Percentiles rank a stretch among this genome's conserved stretches.
Evolutionary conservation across 2,113 vertebrate genomes (phyloP).

Genomic region (Climacteris rufus): DNA sequence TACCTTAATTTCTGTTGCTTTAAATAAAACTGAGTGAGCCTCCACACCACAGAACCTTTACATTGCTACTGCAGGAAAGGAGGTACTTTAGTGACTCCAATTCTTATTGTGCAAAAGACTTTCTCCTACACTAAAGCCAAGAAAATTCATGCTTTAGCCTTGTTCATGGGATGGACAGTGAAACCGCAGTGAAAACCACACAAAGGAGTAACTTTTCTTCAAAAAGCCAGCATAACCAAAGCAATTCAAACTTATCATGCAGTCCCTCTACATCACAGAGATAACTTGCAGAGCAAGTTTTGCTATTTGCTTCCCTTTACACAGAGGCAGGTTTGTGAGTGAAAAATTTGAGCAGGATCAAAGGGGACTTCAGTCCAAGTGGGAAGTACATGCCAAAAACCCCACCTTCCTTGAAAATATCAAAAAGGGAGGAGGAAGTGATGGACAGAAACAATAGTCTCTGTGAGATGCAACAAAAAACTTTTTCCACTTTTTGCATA

Average conservation of each 20-base stretch:
- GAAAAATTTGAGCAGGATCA: not conserved
- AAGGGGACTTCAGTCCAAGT: not conserved
- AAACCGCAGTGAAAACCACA: not conserved
- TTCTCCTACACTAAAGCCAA: not conserved
- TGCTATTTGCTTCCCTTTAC: not conserved
- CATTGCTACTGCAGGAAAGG: not conserved
- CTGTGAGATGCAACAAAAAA: not conserved
- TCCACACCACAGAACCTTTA: not conserved
- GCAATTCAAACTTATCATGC: not conserved
- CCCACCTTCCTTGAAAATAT: not conserved
- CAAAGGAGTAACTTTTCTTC: not conserved
- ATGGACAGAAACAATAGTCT: not conserved
- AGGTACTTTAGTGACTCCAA: not conserved
- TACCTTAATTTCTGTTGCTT: constrained; percentile 1
- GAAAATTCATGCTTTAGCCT: not conserved
- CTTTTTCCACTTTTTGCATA: not conserved
- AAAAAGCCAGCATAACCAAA: not conserved
- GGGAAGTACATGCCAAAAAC: not conserved
- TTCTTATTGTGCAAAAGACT: not conserved
- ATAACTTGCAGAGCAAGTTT: not conserved
- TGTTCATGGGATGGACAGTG: not conserved
- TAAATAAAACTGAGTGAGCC: not conserved
- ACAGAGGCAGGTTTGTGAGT: not conserved
- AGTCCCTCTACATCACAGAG: not conserved
- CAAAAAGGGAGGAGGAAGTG: not conserved